Percentiles rank a stretch among this genome's conserved stretches.
phyloP scores from a whole-genome alignment of 2,113 vertebrate species.

The Erythrolamprus reginae region DNA sequence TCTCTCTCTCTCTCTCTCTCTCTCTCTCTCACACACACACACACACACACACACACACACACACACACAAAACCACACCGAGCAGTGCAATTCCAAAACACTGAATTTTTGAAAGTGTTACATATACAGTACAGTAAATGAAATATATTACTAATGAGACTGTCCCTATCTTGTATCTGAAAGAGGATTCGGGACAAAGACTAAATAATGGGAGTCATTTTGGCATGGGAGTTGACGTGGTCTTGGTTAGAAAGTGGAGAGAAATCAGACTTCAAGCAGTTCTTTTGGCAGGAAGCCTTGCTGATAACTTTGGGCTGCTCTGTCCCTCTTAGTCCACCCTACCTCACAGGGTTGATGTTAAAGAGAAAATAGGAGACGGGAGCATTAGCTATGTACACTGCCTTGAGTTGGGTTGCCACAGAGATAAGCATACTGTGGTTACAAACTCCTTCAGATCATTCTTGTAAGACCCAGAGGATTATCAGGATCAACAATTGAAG shows the following conservation, averaged over 20 bases:
- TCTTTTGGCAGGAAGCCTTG: neutral
- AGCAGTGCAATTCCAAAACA: neutral
- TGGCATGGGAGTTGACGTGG: neutral
- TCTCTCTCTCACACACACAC: too few relatives aligned
- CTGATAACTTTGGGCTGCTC: neutral
- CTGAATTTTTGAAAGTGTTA: neutral
- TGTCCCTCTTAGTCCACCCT: neutral
- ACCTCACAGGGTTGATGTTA: neutral
- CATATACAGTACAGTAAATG: too few relatives aligned
- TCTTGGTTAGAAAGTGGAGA: neutral
- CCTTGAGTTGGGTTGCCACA: neutral
- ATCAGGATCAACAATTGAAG: neutral
- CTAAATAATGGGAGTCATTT: neutral
- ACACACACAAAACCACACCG: too few relatives aligned
- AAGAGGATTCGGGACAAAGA: neutral
- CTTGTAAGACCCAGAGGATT: neutral
- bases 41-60: too few relatives aligned
- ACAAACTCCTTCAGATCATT: neutral
- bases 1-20: too few relatives aligned
- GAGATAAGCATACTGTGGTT: neutral
- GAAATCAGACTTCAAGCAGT: neutral
- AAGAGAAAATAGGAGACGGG: neutral
- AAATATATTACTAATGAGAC: neutral
- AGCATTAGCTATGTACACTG: neutral
- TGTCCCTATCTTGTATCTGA: neutral